Evolutionary conservation across 2,888 invertebrate species (phyloP), one percentile per base, ranked within the genome.

Genomic region (Pediacus dermestoides): DNA sequence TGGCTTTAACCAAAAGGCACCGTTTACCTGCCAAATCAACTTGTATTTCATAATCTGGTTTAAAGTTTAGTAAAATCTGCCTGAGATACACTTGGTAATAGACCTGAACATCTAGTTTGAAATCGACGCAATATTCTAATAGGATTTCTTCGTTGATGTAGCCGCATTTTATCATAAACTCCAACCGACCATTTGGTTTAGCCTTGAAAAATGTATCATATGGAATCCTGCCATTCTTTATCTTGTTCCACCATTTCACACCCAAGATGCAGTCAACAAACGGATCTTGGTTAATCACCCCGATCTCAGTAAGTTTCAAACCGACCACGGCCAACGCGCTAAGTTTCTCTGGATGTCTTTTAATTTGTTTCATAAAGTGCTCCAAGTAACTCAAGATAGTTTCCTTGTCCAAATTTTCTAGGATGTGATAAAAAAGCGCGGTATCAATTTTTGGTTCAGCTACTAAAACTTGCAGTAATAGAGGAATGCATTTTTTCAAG

Each of bases 81-180:
- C 40, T 47, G 16, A 59, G 41, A 34, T 46, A 55, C 12, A 46
- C 45, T 13, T 37, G 33, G 28, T 51, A 54, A 18, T 35, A 50
- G 1, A 25, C 4, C 8, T 56, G 62, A 2, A 60, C 37, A 38
- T 69, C 56, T 35, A 75, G 60, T 7, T 61, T 52, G 48, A 72
- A 73, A 58, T 70, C 70, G 1, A 28, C 12, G 46, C 74, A 74
- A 46, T 70, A 76, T 23, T 71, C 66, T 34, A 61, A 48, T 4
- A 74, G 53, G n/a, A 64, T 46, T 4, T 58, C 39, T n/a, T 69
- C 26, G 38, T 50, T 41, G n/a, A 61, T 30, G 9, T 39, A 13
- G 11, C 53, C 33, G 1, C 43, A 37, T 16, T 37, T 39, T 16
- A 66, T 53, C 8, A 66, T 42, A 3, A 44, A 16, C 22, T 58